Evolutionary conservation across 2,113 vertebrate species (phyloP).

Genomic region (Daphoenositta chrysoptera): DNA sequence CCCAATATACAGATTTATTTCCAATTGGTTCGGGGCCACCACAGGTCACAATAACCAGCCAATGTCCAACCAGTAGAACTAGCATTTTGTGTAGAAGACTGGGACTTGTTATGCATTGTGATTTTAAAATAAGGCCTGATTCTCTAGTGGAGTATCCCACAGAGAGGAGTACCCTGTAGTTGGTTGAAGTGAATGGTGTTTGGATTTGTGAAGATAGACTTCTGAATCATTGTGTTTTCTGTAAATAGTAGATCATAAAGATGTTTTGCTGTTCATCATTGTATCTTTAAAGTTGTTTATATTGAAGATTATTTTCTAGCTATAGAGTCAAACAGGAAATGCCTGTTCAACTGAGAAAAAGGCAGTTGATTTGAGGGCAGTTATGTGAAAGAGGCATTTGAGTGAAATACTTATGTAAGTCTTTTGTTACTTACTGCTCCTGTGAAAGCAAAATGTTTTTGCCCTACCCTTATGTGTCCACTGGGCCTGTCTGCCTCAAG

Average conservation of each 20-base stretch:
- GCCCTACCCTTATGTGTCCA: neutral
- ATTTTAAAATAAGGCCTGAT: neutral
- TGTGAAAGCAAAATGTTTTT: neutral
- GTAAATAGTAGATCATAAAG: neutral
- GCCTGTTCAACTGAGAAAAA: neutral
- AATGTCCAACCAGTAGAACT: neutral
- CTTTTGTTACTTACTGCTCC: neutral
- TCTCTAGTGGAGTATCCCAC: neutral
- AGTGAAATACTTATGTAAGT: neutral
- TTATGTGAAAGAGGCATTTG: neutral
- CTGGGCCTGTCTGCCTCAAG: neutral
- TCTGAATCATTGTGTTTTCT: neutral
- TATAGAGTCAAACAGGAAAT: neutral
- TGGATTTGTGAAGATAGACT: neutral
- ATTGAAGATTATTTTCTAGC: neutral
- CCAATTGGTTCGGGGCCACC: neutral
- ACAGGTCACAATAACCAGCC: neutral
- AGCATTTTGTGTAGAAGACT: neutral
- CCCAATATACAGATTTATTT: neutral
- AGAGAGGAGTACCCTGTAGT: neutral
- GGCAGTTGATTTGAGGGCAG: neutral
- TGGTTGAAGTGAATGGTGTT: neutral
- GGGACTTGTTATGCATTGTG: neutral
- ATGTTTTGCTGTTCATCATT: neutral
- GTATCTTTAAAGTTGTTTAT: neutral